These are phyloP conservation scores for Chalcis sispes DNA, from an alignment of 2,888 invertebrate species.

Conservation along the genomic window DNA sequence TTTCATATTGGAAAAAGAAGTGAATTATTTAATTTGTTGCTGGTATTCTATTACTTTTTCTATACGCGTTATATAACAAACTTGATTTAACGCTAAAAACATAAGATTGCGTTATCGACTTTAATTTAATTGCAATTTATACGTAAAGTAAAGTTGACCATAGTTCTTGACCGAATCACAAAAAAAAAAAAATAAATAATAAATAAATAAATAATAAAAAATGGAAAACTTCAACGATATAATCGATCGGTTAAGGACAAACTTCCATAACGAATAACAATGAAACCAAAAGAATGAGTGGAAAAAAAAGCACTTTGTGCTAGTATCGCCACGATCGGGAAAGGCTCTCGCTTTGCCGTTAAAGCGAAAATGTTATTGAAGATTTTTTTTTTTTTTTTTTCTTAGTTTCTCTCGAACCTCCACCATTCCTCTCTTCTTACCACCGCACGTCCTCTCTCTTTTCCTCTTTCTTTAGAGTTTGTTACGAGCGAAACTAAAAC, in stretches of 20 bases:
- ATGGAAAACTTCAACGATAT: background rate
- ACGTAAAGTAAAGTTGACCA: no score
- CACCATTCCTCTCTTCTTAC: no score
- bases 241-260: background rate
- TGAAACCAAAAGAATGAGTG: background rate
- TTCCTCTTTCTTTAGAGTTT: background rate
- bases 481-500: slow-evolving; percentile 39
- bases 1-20: no score
- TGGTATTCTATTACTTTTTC: no score
- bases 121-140: no score
- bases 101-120: no score
- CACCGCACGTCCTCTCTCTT: background rate
- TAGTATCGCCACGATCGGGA: background rate
- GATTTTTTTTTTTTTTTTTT: slow-evolving; percentile 22
- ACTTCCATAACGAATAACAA: background rate
- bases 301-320: background rate
- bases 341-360: background rate
- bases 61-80: no score
- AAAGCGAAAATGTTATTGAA: slow-evolving; percentile 40
- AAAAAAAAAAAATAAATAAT: background rate
- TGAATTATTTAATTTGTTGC: no score
- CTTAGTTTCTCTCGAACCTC: no score
- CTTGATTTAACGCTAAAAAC: no score
- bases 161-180: no score
- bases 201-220: background rate